Conservation (phyloP, 2,888 invertebrate species). For the Drosophila affinis region DNA sequence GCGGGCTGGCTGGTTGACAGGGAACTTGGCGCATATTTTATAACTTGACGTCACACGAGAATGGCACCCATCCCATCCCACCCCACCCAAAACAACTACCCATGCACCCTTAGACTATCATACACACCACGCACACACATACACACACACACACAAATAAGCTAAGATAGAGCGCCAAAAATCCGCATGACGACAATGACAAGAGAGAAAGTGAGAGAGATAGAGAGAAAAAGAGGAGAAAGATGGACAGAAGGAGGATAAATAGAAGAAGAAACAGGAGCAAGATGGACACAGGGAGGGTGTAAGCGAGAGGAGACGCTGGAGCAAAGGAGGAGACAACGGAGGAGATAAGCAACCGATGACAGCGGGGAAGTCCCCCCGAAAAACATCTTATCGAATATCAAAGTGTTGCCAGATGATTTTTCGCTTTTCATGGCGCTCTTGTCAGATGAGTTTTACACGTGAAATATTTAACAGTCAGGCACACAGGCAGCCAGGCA, state of each 20-base stretch:
- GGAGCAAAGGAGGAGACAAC: neutral
- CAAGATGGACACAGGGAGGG: neutral
- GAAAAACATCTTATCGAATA: conserved; percentile 66
- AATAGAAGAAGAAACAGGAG: neutral
- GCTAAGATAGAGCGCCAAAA: conserved; percentile 12
- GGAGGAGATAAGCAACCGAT: conserved; percentile 4
- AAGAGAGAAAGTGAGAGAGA: conserved; percentile 5
- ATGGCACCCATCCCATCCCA: neutral
- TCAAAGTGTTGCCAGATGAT: conserved; percentile 71
- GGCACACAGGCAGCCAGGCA: conserved; percentile 14
- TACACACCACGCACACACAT: conserved; percentile 2
- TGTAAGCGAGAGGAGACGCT: neutral
- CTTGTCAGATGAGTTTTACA: conserved; percentile 56
- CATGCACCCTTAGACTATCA: conserved; percentile 18
- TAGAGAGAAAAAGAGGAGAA: neutral
- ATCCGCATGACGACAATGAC: conserved; percentile 50
- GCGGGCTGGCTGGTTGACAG: conserved; percentile 23
- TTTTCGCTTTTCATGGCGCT: conserved; percentile 51
- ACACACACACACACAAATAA: conserved; percentile 14
- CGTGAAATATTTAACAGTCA: conserved; percentile 53
- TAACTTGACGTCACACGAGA: conserved; percentile 66
- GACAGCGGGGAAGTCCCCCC: neutral
- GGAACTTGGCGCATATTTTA: conserved; percentile 74
- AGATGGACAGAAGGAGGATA: neutral
- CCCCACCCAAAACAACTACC: no score